Percentiles rank a stretch among this genome's conserved stretches.
phyloP scores from a whole-genome alignment of 2,797 vertebrate genomes.

The Typhlichthys subterraneus region DNA sequence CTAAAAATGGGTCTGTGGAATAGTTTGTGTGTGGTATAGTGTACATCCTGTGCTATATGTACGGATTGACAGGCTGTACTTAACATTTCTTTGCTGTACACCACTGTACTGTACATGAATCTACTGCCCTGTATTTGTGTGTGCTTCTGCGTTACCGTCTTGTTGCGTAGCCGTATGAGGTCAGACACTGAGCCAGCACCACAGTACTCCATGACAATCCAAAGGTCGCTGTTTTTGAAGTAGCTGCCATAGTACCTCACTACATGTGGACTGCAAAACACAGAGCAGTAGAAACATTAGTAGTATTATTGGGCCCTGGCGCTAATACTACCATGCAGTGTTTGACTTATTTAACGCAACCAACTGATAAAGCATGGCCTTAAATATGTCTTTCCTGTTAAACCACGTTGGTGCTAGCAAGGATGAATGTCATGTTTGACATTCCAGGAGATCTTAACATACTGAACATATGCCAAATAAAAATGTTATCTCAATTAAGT shows the following conservation, averaged over 20 bases:
- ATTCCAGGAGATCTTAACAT: too few relatives aligned
- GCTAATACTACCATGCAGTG: too few relatives aligned
- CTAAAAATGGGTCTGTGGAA: neutral
- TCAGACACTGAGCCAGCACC: constrained; percentile 93
- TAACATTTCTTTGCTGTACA: too few relatives aligned
- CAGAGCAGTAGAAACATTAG: neutral
- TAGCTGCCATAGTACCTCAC: constrained; percentile 95
- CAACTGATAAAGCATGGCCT: too few relatives aligned
- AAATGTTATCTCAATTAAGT: too few relatives aligned
- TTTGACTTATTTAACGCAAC: too few relatives aligned
- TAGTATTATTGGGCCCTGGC: neutral
- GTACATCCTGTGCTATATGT: neutral
- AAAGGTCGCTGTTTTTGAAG: constrained; percentile 95
- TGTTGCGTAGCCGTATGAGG: constrained; percentile 91
- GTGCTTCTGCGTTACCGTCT: constrained; percentile 79
- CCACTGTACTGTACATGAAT: neutral
- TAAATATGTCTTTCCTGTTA: too few relatives aligned
- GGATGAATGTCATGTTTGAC: too few relatives aligned
- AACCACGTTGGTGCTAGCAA: too few relatives aligned
- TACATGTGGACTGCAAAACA: constrained; percentile 80
- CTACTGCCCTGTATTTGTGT: neutral
- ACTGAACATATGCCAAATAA: too few relatives aligned
- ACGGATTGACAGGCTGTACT: neutral
- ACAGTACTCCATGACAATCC: constrained; percentile 98
- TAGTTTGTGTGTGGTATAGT: neutral